Evolutionary conservation across 2,797 vertebrate genomes (phyloP).

Genomic region (Huso huso): DNA sequence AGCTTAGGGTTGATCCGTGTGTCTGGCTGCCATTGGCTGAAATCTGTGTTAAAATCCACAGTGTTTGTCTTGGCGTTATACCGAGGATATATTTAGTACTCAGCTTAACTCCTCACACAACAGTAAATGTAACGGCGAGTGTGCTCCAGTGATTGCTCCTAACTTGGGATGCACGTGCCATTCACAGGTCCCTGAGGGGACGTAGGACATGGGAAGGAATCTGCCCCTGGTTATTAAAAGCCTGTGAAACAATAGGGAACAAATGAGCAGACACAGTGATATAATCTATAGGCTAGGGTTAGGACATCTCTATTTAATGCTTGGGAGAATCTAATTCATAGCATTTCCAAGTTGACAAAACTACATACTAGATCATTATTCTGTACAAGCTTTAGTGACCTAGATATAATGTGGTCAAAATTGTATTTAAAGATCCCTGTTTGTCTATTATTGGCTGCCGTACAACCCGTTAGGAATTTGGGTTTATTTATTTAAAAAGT

Average conservation of each 20-base stretch:
- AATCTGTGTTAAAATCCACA: constrained; percentile 56
- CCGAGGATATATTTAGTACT: constrained; percentile 75
- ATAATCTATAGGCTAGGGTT: constrained; percentile 13
- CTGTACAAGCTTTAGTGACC: too few relatives aligned
- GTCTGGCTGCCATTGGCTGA: constrained; percentile 53
- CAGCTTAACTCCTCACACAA: constrained; percentile 57
- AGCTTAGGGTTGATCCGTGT: constrained; percentile 49
- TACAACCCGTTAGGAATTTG: too few relatives aligned
- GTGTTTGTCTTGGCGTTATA: constrained; percentile 69
- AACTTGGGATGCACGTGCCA: constrained; percentile 50
- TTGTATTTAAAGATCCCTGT: too few relatives aligned
- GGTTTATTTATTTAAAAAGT: too few relatives aligned
- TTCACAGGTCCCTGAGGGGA: constrained; percentile 23
- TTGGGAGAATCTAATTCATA: too few relatives aligned
- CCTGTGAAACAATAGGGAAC: constrained; percentile 60
- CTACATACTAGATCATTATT: too few relatives aligned
- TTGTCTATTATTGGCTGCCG: too few relatives aligned
- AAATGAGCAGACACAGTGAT: constrained; percentile 33
- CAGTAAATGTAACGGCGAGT: constrained; percentile 40
- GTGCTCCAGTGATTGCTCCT: constrained; percentile 48
- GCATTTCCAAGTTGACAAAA: too few relatives aligned
- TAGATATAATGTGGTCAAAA: too few relatives aligned
- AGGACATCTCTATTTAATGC: neutral
- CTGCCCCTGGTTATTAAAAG: constrained; percentile 79
- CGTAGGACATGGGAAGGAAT: constrained; percentile 52